Base-by-base conservation (phyloP, 2,797 vertebrate genomes). In the Poeciliopsis gracilis region DNA sequence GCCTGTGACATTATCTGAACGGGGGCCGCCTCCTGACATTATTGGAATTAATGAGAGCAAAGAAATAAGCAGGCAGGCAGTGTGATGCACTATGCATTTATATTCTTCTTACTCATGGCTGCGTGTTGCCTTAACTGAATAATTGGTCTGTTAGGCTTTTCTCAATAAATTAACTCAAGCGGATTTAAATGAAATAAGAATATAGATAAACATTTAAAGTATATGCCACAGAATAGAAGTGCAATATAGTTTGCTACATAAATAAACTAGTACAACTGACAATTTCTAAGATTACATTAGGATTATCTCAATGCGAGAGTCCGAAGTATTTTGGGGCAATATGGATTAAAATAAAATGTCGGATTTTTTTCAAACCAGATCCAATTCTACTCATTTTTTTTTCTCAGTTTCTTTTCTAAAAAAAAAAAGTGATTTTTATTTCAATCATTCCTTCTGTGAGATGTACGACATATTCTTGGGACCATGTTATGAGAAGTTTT, bases 1-100 rank as follows among this genome's bases (percentile, higher is more conserved):
- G 85, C 79, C 89, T 75, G 80, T 89, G 91, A 94, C 91, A 87
- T 87, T 85, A 91, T 93, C 91, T 89, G 85, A 90, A 80, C 79
- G 70, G 73, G 83, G 88, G 89, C 77, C 84, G 84, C 84, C 90
- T 87, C 81, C 87, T 43, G 69, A 89, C 92, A 88, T 91, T 84
- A 88, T 75, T 69, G 77, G 86, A 88, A 90, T 93, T 93, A 93
- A 91, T 89, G 91, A 87, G 84, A 85, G 86, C 61, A 76, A 79
- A 82, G 87, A 88, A 89, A 87, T 80, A 70, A 82, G 81, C 77
- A 86, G 78, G 85, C 88, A 82, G 77, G 79, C 41, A 28, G 75
- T 1, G 53, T 30, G 5, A 70, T 51, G 81, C 67, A n/a, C 72
- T 7, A 46, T 59, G 30, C 86, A 77, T 90, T 88, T 72, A 83